These are phyloP conservation scores for Notothenia coriiceps DNA, from an alignment of 2,113 vertebrate species.

Conservation along the genomic window DNA sequence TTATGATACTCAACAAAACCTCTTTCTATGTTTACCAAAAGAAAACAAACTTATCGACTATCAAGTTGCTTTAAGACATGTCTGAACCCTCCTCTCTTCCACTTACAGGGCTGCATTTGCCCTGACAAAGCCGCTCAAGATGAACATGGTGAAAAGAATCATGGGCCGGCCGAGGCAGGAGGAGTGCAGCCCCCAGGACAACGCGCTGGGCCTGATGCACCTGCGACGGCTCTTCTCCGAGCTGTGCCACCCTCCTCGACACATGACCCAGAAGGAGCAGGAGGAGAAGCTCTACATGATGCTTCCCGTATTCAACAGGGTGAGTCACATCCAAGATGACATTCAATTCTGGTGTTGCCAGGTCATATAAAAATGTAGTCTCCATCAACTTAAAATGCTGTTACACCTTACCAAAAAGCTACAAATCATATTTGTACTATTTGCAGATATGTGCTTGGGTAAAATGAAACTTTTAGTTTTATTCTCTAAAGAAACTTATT, in stretches of 20 bases:
- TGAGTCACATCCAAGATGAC: slow-evolving; percentile 71
- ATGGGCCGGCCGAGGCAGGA: slow-evolving; percentile 98
- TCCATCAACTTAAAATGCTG: too few relatives aligned
- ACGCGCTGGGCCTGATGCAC: slow-evolving; percentile 97
- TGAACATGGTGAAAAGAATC: slow-evolving; percentile 99
- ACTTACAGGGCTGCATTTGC: slow-evolving; percentile 84
- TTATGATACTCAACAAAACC: too few relatives aligned
- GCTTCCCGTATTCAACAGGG: slow-evolving; percentile 98
- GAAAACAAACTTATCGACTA: not conserved
- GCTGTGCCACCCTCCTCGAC: slow-evolving; percentile 95
- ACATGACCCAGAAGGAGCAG: slow-evolving; percentile 99
- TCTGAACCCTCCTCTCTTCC: not conserved
- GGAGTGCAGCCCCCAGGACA: slow-evolving; percentile 98
- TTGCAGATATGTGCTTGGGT: too few relatives aligned
- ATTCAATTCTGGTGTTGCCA: not conserved
- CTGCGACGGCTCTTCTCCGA: slow-evolving; percentile 97
- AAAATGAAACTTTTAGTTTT: too few relatives aligned
- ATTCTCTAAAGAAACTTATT: too few relatives aligned
- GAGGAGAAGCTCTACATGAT: slow-evolving; percentile 99
- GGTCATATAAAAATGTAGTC: not conserved
- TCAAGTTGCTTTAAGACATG: not conserved
- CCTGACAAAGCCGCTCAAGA: slow-evolving; percentile 89
- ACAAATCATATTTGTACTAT: too few relatives aligned
- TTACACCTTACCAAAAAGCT: too few relatives aligned
- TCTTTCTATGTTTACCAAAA: not conserved